Conservation (phyloP, 2,797 vertebrate species). For the Eospalax fontanierii region DNA sequence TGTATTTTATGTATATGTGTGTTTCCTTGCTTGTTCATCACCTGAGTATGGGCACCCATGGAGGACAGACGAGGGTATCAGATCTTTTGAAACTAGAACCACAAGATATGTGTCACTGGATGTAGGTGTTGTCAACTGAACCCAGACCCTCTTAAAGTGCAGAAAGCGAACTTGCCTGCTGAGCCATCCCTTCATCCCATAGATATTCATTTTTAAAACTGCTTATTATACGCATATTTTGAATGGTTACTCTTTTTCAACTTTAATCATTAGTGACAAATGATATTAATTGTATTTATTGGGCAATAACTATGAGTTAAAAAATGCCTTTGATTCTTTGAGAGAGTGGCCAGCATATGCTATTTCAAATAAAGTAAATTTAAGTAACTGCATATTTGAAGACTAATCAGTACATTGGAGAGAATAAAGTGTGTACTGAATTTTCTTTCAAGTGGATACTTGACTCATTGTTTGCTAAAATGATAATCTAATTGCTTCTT, state of each 20-base stretch:
- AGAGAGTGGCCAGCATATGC: neutral
- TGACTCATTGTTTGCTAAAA: neutral
- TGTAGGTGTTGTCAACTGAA: neutral
- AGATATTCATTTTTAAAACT: neutral
- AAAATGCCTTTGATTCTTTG: neutral
- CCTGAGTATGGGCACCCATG: neutral
- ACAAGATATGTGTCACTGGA: neutral
- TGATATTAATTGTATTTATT: neutral
- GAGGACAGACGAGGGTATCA: no score
- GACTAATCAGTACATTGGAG: neutral
- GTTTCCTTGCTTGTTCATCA: neutral
- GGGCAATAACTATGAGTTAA: neutral
- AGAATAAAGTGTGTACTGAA: neutral
- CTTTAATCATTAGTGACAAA: neutral
- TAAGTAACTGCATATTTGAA: neutral
- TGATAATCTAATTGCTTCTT: neutral
- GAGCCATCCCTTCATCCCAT: neutral
- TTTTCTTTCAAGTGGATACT: slow-evolving; percentile 42
- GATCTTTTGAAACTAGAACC: no score
- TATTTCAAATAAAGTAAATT: neutral
- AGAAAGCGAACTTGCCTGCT: neutral
- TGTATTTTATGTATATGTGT: neutral
- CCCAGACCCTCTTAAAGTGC: neutral
- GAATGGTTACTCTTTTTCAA: neutral
- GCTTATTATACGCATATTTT: no score